Conservation (phyloP, 1,140 invertebrate species). For the Zophobas morio region DNA sequence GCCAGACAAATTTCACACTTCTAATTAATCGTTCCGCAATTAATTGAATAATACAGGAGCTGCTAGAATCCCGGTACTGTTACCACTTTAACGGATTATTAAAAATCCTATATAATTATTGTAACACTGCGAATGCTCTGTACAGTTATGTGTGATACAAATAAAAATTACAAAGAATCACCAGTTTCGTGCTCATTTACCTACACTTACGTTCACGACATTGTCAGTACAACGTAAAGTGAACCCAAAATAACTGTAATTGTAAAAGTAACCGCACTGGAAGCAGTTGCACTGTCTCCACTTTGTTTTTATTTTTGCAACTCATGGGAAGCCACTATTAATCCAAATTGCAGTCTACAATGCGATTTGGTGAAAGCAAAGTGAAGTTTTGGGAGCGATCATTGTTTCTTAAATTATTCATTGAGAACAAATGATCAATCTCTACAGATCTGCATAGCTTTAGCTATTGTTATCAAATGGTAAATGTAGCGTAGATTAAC, state of each 20-base stretch:
- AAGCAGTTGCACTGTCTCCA: not conserved
- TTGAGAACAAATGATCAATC: slow-evolving; percentile 16
- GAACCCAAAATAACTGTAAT: slow-evolving; percentile 5
- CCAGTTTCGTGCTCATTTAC: slow-evolving; percentile 14
- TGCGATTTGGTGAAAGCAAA: not conserved
- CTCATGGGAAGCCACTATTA: not conserved
- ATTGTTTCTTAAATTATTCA: slow-evolving; percentile 18
- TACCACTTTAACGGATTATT: not conserved
- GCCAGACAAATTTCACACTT: not conserved
- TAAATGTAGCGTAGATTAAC: slow-evolving; percentile 44
- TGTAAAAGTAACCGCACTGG: slow-evolving; percentile 26
- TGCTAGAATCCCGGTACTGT: not conserved
- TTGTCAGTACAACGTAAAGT: not conserved
- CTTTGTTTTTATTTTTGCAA: slow-evolving; percentile 12
- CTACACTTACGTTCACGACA: not conserved
- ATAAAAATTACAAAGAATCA: slow-evolving; percentile 17
- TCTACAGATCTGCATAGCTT: slow-evolving; percentile 11
- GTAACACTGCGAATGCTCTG: not conserved
- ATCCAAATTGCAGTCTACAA: not conserved
- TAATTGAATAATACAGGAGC: not conserved
- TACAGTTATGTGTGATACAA: slow-evolving; percentile 21
- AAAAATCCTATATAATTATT: not conserved
- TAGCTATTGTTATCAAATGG: slow-evolving; percentile 35
- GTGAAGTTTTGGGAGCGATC: not conserved
- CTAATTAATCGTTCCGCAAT: slow-evolving; percentile 11